Conservation (phyloP, 2,797 vertebrate species). For the Bovichtus variegatus region DNA sequence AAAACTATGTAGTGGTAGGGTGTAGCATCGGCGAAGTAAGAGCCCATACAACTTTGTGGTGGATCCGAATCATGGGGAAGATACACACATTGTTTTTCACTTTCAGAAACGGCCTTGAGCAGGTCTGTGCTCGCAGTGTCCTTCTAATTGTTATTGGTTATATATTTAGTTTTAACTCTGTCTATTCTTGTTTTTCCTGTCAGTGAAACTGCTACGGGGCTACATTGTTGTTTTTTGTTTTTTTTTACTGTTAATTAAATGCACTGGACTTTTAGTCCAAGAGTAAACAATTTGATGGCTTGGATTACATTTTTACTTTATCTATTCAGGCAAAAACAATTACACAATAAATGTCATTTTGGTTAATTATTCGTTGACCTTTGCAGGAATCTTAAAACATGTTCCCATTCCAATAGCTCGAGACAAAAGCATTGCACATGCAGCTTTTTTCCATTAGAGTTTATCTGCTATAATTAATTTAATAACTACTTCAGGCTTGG, state of each 20-base stretch:
- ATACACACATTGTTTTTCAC: too few relatives aligned
- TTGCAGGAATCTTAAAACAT: not conserved
- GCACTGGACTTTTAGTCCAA: not conserved
- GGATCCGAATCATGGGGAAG: too few relatives aligned
- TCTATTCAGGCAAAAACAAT: not conserved
- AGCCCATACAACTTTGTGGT: too few relatives aligned
- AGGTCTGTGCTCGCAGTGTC: too few relatives aligned
- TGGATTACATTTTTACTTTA: not conserved
- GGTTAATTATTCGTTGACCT: not conserved
- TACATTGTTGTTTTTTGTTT: not conserved
- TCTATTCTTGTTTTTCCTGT: not conserved
- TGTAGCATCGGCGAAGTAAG: too few relatives aligned
- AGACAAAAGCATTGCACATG: not conserved
- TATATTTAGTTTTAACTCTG: not conserved
- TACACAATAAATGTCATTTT: not conserved
- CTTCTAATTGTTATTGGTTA: too few relatives aligned
- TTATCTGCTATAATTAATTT: not conserved
- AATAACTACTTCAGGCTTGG: too few relatives aligned
- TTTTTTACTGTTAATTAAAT: not conserved
- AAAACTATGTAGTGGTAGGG: too few relatives aligned
- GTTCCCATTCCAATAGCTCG: not conserved
- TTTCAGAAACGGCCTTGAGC: too few relatives aligned
- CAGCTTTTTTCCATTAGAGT: not conserved
- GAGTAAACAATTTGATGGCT: not conserved
- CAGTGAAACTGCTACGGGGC: not conserved